These are phyloP conservation scores for Noctua comes DNA, from an alignment of 2,888 invertebrate species.

Conservation along the genomic window DNA sequence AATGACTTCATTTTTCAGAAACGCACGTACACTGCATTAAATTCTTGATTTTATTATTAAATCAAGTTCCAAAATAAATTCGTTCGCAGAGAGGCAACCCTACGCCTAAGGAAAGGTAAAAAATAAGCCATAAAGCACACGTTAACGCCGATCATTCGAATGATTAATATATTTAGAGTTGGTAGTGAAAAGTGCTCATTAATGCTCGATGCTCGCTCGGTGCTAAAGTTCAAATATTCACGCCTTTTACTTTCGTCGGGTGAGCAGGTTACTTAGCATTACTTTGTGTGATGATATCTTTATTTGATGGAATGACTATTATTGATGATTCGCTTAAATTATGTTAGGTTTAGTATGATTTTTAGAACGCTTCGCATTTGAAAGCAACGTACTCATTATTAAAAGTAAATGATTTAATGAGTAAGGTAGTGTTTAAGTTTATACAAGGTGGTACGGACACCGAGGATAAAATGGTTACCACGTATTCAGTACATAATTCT, in stretches of 20 bases:
- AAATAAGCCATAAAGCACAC: conserved; percentile 74
- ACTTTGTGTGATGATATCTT: conserved; percentile 40
- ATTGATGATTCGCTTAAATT: conserved; percentile 12
- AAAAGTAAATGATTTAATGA: background rate
- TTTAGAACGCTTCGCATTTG: background rate
- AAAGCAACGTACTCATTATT: background rate
- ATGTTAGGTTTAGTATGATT: background rate
- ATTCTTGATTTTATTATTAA: no score
- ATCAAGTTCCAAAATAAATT: background rate
- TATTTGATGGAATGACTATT: conserved; percentile 32
- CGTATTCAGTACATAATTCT: no score
- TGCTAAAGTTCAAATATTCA: conserved; percentile 61
- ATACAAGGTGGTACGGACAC: no score
- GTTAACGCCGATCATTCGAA: conserved; percentile 78
- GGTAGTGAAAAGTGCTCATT: conserved; percentile 70
- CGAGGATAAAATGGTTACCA: no score
- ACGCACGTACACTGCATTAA: no score
- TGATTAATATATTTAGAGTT: conserved; percentile 78
- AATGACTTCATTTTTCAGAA: no score
- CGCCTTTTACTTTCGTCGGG: conserved; percentile 56
- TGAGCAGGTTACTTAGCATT: conserved; percentile 44
- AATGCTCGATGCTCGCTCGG: conserved; percentile 59
- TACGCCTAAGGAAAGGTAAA: conserved; percentile 59
- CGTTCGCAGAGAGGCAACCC: conserved; percentile 44
- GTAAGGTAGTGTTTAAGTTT: background rate